These are phyloP conservation scores for Venusia cambrica DNA, from an alignment of 2,888 invertebrate species.

Conservation along the genomic window DNA sequence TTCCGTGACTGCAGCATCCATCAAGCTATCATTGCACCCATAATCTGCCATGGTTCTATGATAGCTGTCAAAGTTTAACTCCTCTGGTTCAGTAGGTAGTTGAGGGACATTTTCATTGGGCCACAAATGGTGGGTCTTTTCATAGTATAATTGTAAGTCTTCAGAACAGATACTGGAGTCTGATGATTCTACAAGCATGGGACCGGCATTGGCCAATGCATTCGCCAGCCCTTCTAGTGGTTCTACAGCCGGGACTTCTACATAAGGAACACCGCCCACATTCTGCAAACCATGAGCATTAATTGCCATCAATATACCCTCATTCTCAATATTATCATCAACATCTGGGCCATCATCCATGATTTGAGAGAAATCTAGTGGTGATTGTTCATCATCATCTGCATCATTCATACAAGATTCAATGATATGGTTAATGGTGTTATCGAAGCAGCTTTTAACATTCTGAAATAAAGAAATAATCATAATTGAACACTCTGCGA, in stretches of 20 bases:
- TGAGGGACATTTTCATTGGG: constrained; percentile 31
- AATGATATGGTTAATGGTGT: constrained; percentile 84
- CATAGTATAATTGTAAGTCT: constrained; percentile 46
- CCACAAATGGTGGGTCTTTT: constrained; percentile 26
- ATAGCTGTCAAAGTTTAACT: too few species aligned
- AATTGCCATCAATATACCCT: constrained; percentile 88
- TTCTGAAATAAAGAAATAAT: constrained; percentile 54
- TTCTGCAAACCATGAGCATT: constrained; percentile 85
- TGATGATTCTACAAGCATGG: constrained; percentile 17
- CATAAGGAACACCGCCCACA: constrained; percentile 32
- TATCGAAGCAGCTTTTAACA: constrained; percentile 85
- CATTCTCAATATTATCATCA: constrained; percentile 84
- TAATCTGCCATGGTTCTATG: too few species aligned
- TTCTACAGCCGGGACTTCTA: constrained; percentile 2
- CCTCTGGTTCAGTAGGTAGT: too few species aligned
- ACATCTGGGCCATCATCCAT: constrained; percentile 74
- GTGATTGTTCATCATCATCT: constrained; percentile 49
- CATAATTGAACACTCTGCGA: too few species aligned
- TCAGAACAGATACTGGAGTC: constrained; percentile 28
- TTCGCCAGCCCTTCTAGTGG: constrained; percentile 11
- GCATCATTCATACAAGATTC: constrained; percentile 80
- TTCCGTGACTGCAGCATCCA: constrained; percentile 87
- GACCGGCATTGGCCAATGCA: constrained; percentile 30
- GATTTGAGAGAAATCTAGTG: constrained; percentile 59
- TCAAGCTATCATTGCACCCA: too few species aligned